Percentiles rank a stretch among this genome's conserved stretches.
These are phyloP conservation scores for Tinamus major DNA, from an alignment of 2,797 vertebrate genomes.

Conservation along the genomic window DNA sequence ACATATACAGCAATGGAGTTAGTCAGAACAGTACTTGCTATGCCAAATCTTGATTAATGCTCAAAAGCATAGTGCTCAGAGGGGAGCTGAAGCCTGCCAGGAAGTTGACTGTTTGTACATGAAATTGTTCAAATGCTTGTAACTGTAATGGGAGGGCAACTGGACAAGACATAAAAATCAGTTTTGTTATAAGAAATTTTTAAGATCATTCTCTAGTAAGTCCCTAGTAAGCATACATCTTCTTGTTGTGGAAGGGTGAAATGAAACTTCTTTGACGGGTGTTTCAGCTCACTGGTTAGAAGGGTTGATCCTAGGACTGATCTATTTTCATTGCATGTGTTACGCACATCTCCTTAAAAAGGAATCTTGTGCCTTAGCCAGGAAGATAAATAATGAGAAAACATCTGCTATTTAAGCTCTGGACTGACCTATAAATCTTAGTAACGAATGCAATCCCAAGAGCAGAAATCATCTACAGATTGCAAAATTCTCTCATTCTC, in stretches of 20 bases:
- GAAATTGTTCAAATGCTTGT: background rate
- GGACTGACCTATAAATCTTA: slow-evolving; percentile 62
- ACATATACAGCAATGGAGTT: background rate
- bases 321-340: slow-evolving; percentile 56
- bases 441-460: slow-evolving; percentile 52
- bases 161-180: background rate
- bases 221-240: background rate
- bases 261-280: slow-evolving; percentile 34
- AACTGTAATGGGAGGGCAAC: background rate
- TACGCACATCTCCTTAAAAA: slow-evolving; percentile 64
- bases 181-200: background rate
- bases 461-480: slow-evolving; percentile 59
- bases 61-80: background rate
- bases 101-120: background rate
- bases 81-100: background rate
- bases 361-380: slow-evolving; percentile 40
- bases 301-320: slow-evolving; percentile 12
- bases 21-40: background rate
- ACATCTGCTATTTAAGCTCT: slow-evolving; percentile 69
- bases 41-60: background rate
- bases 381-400: slow-evolving; percentile 68
- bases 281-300: slow-evolving; percentile 11
- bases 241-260: background rate
- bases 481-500: slow-evolving; percentile 28
- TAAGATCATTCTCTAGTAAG: background rate